Base-by-base conservation (phyloP, 1,140 invertebrate species). In the Frieseomelitta varia region DNA sequence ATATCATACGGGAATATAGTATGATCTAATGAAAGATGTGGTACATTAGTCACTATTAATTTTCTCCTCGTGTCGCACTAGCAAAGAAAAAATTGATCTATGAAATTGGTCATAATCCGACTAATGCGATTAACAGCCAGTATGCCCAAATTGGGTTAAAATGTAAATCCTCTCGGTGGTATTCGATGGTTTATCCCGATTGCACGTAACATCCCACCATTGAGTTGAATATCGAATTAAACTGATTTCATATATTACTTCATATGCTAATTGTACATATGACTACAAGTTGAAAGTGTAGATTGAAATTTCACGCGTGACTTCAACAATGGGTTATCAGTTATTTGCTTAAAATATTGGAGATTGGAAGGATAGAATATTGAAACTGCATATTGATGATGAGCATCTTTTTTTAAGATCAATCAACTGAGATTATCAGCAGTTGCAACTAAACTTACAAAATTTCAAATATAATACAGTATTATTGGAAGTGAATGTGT, bases 111-210 rank as follows among this genome's bases (percentile, higher is more conserved):
- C 63, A 56, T 82, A 55, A 82, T 27, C 19, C 53, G 73, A 24
- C 12, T 65, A 17, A 65, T 30, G 63, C 27, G 63, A 77, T 77
- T 77, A 68, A 14, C n/a, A 6, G 10, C 14, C 15, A 51, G 61
- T 21, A 55, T 47, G 14, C 2, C n/a, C 1, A 56, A 53, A 71
- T 61, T 27, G 27, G 30, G 8, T 79, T 63, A 71, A 61, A 58
- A 79, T 84, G 81, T 27, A 84, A 84, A 84, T 84, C 65, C 55
- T 3, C 17, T 10, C 4, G 2, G 4, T 39, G 27, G 27, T 47
- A 51, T 63, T 84, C 67, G 30, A 61, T 69, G 67, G 71, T 84
- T 84, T 79, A 84, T 71, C 76, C 67, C 30, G 67, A 77, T 63
- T n/a, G 67, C n/a, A 39, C 63, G 27, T 72, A 71, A 79, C 76